Evolutionary conservation across 2,113 vertebrate genomes (phyloP), one percentile per base, ranked within the genome.

Genomic region (Osmerus eperlanus): DNA sequence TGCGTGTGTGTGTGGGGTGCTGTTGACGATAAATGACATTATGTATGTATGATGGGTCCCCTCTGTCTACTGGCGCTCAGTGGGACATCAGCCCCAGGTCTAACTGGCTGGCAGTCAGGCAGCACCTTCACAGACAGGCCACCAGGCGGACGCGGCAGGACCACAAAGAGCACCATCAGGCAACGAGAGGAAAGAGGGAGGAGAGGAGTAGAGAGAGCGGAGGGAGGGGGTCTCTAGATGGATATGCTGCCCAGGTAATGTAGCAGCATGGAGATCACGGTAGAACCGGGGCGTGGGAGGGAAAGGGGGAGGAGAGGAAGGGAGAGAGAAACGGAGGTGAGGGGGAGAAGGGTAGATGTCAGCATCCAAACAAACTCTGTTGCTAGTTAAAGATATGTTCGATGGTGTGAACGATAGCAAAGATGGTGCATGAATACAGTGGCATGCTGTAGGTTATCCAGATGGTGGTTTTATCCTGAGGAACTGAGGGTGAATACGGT

Each of bases 11-110:
- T 47, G 41, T 12, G 41, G 1, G 41, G 32, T 36, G 32, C 32
- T 36, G 32, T 36, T 36, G 32, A 36, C 32, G 3, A 36, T 36
- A 36, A 8, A 5, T 36, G 32, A 8, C 32, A 36, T 36, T 36
- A 36, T 36, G 32, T 81, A 53, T 81, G 74, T 82, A 72, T 77
- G 60, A 75, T 78, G 79, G 73, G 65, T 64, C 56, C 74, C 58
- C 62, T 23, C 80, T 72, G 62, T 18, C 66, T 51, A 8, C 54
- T 32, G 67, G 23, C 2, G 21, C 70, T 47, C 47, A 59, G 62
- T 52, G 65, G 51, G 29, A 53, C 67, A 71, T 28, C 63, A 74
- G 77, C 52, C 72, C 75, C 65, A 51, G 69, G 69, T 58, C 58
- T 61, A 68, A 60, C 68, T 72, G 65, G 59, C 66, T 21, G 66